Evolutionary conservation across 2,113 vertebrate genomes (phyloP).

Genomic region (Tylochromis polylepis): DNA sequence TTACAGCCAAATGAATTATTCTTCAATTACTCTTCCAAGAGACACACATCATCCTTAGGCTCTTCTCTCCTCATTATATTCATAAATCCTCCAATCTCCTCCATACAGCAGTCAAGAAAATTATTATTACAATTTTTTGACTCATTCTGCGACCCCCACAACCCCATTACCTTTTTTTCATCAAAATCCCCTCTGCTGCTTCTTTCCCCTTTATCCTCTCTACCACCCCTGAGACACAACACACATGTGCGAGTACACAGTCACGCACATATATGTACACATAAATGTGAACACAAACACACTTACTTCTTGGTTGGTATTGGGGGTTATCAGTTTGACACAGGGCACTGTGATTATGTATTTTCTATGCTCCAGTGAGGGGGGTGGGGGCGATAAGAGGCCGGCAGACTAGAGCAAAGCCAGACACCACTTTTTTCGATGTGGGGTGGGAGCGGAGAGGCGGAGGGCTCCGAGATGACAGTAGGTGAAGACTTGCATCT

Average conservation of each 20-base stretch:
- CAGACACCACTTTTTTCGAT: slow-evolving; percentile 37
- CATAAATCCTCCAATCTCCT: slow-evolving; percentile 70
- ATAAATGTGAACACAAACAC: neutral
- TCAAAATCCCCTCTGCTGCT: slow-evolving; percentile 36
- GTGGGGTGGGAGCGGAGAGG: neutral
- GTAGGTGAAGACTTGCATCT: slow-evolving; percentile 2
- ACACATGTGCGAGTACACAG: neutral
- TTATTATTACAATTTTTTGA: slow-evolving; percentile 57
- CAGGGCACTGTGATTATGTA: slow-evolving; percentile 66
- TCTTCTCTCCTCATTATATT: slow-evolving; percentile 63
- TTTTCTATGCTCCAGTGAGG: slow-evolving; percentile 56
- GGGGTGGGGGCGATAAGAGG: slow-evolving; percentile 45
- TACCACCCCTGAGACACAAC: slow-evolving; percentile 42
- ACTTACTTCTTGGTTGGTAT: slow-evolving; percentile 27
- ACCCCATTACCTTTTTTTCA: slow-evolving; percentile 65
- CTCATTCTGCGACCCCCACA: slow-evolving; percentile 55
- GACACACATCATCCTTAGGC: slow-evolving; percentile 61
- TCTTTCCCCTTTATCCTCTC: slow-evolving; percentile 38
- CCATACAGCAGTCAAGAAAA: slow-evolving; percentile 60
- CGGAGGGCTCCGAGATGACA: neutral
- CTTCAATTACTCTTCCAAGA: slow-evolving; percentile 65
- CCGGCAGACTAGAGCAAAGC: slow-evolving; percentile 39
- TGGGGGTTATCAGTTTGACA: slow-evolving; percentile 68
- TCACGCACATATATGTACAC: slow-evolving; percentile 8
- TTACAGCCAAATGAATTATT: slow-evolving; percentile 69